A percentile compares a stretch with the other conserved stretches of the same genome.
phyloP scores from a whole-genome alignment of 2,888 invertebrate species.

The Synanthedon tipuliformis region DNA sequence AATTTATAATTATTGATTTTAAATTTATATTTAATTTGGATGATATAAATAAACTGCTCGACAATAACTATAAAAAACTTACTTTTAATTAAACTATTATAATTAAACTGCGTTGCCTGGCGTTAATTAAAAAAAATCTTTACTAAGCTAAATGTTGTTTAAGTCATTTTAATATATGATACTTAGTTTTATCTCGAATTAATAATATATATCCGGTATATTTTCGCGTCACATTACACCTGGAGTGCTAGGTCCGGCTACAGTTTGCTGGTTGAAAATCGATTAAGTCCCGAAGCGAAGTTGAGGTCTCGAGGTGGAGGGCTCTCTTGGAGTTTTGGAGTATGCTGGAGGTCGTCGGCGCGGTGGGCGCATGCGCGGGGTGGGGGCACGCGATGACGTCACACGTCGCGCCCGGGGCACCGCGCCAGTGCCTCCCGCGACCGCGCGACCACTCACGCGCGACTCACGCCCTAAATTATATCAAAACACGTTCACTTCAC shows the following conservation, averaged over 20 bases:
- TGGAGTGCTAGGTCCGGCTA: conserved; percentile 46
- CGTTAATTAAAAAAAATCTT: no score
- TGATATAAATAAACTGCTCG: no score
- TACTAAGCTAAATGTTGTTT: no score
- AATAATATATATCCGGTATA: neutral
- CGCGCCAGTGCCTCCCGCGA: conserved; percentile 61
- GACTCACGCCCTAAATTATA: conserved; percentile 36
- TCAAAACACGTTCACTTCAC: conserved; percentile 46
- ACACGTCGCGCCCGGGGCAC: conserved; percentile 54
- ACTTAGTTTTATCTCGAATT: no score
- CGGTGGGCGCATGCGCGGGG: conserved; percentile 49
- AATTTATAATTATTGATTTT: no score
- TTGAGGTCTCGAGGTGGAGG: conserved; percentile 65
- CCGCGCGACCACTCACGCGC: conserved; percentile 60
- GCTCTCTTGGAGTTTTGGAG: conserved; percentile 57
- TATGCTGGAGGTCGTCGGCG: conserved; percentile 25
- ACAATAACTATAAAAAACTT: no score
- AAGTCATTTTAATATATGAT: no score
- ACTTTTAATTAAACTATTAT: no score
- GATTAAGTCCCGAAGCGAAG: conserved; percentile 62
- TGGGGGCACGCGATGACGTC: conserved; percentile 57
- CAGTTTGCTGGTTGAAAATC: conserved; percentile 65
- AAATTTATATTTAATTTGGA: no score
- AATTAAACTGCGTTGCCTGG: no score
- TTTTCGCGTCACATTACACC: conserved; percentile 22